phyloP scores from a whole-genome alignment of 2,888 invertebrate genomes.

The Tolmerus cingulatus region DNA sequence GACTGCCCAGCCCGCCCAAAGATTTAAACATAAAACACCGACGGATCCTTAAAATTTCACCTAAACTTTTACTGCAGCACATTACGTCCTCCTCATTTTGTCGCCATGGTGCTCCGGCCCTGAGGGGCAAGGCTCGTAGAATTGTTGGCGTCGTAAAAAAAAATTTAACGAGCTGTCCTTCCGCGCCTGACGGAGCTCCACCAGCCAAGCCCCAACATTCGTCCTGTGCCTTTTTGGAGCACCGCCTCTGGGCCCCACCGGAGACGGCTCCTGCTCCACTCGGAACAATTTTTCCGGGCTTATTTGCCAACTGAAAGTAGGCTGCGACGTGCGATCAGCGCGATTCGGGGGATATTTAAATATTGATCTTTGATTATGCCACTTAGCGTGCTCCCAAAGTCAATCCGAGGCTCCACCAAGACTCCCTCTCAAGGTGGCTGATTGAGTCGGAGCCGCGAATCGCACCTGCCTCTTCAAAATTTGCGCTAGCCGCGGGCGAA shows the following conservation, averaged over 20 bases:
- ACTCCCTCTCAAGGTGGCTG: not conserved
- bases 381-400: not conserved
- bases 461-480: not conserved
- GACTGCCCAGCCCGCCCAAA: not conserved
- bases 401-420: not conserved
- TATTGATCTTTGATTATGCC: constrained; percentile 31
- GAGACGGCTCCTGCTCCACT: not conserved
- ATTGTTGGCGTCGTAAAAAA: constrained; percentile 24
- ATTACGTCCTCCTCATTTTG: not conserved
- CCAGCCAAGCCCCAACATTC: not conserved
- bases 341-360: constrained; percentile 5
- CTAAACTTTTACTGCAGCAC: constrained; percentile 10
- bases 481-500: not conserved
- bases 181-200: not conserved
- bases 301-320: constrained; percentile 5
- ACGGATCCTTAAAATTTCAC: constrained; percentile 14
- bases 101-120: not conserved
- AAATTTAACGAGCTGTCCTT: not conserved
- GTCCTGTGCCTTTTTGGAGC: not conserved
- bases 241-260: not conserved
- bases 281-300: not conserved
- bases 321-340: not conserved
- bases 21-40: constrained; percentile 4
- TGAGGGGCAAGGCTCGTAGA: not conserved
- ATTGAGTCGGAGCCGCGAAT: not conserved